Percentiles rank a stretch among this genome's conserved stretches.
These are phyloP conservation scores for Stratiomys singularior DNA, from an alignment of 2,888 invertebrate genomes.

Conservation along the genomic window DNA sequence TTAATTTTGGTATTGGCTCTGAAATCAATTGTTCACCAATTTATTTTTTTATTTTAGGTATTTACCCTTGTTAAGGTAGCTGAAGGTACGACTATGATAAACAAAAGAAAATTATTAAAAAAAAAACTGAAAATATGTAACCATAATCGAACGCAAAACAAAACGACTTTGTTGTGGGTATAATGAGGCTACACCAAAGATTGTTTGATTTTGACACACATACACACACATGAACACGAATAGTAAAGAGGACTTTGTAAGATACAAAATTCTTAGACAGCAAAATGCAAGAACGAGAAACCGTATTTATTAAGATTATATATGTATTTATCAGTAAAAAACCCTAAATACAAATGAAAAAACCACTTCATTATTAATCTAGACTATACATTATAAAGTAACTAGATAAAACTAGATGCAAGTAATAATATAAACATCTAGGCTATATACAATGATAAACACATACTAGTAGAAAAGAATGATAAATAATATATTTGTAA, in stretches of 20 bases:
- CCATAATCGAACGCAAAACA: conserved; percentile 49
- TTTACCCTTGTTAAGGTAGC: conserved; percentile 64
- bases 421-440: conserved; percentile 39
- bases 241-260: conserved; percentile 38
- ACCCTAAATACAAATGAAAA: conserved; percentile 40
- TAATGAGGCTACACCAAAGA: conserved; percentile 57
- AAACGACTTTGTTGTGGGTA: conserved; percentile 52
- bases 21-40: conserved; percentile 48
- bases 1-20: conserved; percentile 46
- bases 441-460: conserved; percentile 41
- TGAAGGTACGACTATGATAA: conserved; percentile 49
- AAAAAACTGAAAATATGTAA: conserved; percentile 51
- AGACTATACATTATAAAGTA: conserved; percentile 33
- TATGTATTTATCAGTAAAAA: conserved; percentile 40
- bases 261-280: conserved; percentile 54
- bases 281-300: conserved; percentile 55
- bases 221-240: conserved; percentile 37
- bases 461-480: conserved; percentile 37
- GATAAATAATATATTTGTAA: conserved; percentile 43
- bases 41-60: conserved; percentile 62
- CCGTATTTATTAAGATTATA: conserved; percentile 49
- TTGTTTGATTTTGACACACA: conserved; percentile 43
- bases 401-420: conserved; percentile 40
- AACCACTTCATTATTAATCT: conserved; percentile 45
- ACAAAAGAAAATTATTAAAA: conserved; percentile 48